Percentiles rank a stretch among this genome's conserved stretches.
These are phyloP conservation scores for Caerostris extrusa DNA, from an alignment of 1,140 invertebrate genomes.

Conservation along the genomic window DNA sequence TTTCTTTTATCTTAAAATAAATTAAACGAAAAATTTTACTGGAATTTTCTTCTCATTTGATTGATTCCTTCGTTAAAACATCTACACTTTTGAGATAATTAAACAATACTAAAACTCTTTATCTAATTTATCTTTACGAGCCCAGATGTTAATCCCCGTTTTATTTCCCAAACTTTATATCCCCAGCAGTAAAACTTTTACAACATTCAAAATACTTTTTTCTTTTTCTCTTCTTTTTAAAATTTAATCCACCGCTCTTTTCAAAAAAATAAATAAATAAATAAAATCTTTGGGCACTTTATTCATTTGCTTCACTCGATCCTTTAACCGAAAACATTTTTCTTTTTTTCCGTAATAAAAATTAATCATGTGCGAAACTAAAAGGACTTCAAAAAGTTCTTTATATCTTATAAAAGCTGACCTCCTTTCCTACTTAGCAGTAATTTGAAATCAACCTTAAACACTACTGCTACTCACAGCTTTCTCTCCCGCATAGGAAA, in stretches of 20 bases:
- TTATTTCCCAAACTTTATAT: background rate
- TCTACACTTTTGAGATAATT: background rate
- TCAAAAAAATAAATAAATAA: background rate
- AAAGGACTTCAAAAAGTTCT: constrained; percentile 14
- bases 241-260: background rate
- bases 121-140: background rate
- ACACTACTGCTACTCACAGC: background rate
- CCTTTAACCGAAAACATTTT: background rate
- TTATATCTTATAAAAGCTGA: background rate
- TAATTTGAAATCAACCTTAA: constrained; percentile 43
- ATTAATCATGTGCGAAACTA: background rate
- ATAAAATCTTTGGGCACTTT: background rate
- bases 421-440: background rate
- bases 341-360: constrained; percentile 8
- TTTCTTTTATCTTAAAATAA: too few species aligned
- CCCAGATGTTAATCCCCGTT: background rate
- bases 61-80: background rate
- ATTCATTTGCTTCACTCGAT: too few species aligned
- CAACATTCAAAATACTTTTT: background rate
- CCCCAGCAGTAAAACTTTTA: background rate
- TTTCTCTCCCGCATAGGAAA: too few species aligned
- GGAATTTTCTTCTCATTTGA: background rate
- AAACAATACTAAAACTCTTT: background rate
- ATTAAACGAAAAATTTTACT: background rate
- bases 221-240: background rate